These are phyloP conservation scores for Phataginus tetradactyla DNA, from an alignment of 2,797 vertebrate genomes.

Conservation along the genomic window DNA sequence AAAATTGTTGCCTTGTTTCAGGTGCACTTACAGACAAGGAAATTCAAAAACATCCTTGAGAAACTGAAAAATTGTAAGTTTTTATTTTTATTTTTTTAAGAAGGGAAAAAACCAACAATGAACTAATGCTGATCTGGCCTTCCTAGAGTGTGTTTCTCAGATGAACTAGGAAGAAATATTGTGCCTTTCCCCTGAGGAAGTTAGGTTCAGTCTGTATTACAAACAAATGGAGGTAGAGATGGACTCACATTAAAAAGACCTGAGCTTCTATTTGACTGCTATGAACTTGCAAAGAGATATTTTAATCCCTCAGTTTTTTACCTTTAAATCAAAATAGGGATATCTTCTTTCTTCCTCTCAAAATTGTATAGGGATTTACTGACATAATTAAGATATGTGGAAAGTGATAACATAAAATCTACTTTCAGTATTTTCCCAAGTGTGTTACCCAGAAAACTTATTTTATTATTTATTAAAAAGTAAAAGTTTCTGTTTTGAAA, in stretches of 20 bases:
- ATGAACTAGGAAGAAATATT: neutral
- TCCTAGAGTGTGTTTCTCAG: neutral
- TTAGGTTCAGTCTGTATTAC: neutral
- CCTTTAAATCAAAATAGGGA: conserved; percentile 18
- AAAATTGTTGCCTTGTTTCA: conserved; percentile 28
- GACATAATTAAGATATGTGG: neutral
- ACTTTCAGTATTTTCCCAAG: neutral
- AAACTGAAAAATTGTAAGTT: neutral
- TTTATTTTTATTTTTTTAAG: neutral
- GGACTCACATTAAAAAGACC: neutral
- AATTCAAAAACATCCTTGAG: neutral
- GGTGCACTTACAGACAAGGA: neutral
- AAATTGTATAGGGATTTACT: conserved; percentile 42
- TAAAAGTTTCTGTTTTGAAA: neutral
- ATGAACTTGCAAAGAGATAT: neutral
- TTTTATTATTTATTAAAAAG: conserved; percentile 22
- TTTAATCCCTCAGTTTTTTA: conserved; percentile 19
- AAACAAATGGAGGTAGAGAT: neutral
- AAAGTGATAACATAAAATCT: neutral
- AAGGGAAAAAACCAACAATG: neutral
- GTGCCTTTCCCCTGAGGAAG: neutral
- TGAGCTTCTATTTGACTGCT: neutral
- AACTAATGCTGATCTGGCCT: neutral
- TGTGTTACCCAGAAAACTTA: conserved; percentile 10
- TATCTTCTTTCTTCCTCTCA: conserved; percentile 19